phyloP scores from a whole-genome alignment of 1,140 invertebrate genomes.

The Bicyclus anynana region DNA sequence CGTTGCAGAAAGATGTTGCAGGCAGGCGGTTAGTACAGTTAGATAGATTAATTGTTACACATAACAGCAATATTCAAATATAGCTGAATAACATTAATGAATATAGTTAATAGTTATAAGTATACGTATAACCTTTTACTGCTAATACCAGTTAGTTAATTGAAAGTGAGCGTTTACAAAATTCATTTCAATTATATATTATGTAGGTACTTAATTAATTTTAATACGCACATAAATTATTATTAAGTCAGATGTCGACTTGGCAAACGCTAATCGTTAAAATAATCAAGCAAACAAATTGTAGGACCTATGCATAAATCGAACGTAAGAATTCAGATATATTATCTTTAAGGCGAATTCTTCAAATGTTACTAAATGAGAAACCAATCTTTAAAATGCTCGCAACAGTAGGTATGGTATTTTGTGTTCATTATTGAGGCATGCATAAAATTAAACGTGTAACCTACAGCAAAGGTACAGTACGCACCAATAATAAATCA shows the following conservation, averaged over 20 bases:
- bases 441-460: conserved; percentile 48
- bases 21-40: too few species aligned
- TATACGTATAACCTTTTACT: too few species aligned
- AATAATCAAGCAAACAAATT: conserved; percentile 19
- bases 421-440: conserved; percentile 40
- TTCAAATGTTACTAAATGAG: conserved; percentile 33
- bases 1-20: too few species aligned
- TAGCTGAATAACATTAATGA: too few species aligned
- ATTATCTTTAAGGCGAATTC: conserved; percentile 33
- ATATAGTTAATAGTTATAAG: too few species aligned
- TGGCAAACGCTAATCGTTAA: conserved; percentile 8
- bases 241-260: not conserved
- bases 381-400: conserved; percentile 29
- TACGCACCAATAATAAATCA: not conserved
- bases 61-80: too few species aligned
- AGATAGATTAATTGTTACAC: too few species aligned
- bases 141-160: too few species aligned
- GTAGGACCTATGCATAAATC: conserved; percentile 23
- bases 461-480: conserved; percentile 27
- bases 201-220: too few species aligned
- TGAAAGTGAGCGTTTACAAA: too few species aligned
- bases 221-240: too few species aligned
- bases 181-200: too few species aligned
- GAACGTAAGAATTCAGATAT: conserved; percentile 22
- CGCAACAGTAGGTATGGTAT: conserved; percentile 26